These are phyloP conservation scores for Brachypodius melanocephalos DNA, from an alignment of 2,113 vertebrate genomes.

Conservation along the genomic window DNA sequence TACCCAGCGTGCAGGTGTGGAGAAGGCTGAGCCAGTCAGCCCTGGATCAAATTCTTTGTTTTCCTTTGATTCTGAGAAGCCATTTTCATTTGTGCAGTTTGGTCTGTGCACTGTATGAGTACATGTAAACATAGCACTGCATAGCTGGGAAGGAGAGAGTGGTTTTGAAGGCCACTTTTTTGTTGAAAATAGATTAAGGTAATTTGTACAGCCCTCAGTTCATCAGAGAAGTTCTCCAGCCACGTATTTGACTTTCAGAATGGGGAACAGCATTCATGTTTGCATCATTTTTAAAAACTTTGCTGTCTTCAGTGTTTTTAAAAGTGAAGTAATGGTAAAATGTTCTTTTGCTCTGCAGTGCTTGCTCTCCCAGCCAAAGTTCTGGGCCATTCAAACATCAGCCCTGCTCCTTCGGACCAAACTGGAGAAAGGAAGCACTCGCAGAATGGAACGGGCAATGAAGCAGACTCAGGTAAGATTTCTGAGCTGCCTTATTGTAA, in stretches of 20 bases:
- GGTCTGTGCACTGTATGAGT: neutral
- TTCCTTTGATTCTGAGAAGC: neutral
- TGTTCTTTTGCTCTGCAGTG: constrained; percentile 72
- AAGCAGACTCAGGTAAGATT: constrained; percentile 89
- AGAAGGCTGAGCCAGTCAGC: neutral
- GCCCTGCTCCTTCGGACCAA: constrained; percentile 88
- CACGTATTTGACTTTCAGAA: neutral
- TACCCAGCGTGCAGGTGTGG: neutral
- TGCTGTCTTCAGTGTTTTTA: neutral
- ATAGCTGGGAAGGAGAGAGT: neutral
- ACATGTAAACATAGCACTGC: neutral
- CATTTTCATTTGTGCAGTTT: neutral
- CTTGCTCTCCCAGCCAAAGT: constrained; percentile 90
- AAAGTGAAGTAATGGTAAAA: neutral
- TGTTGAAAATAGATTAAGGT: neutral
- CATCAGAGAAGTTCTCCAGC: neutral
- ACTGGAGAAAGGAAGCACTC: constrained; percentile 83
- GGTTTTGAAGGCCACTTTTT: neutral
- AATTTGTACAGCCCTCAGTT: neutral
- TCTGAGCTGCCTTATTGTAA: neutral
- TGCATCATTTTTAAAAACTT: neutral
- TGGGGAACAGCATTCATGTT: neutral
- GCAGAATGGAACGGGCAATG: constrained; percentile 91
- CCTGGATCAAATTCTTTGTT: neutral
- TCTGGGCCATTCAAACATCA: constrained; percentile 91